Percentiles rank a stretch among this genome's conserved stretches.
These are phyloP conservation scores for Caenorhabditis sulstoni DNA, from an alignment of 2,888 invertebrate genomes.

Conservation along the genomic window DNA sequence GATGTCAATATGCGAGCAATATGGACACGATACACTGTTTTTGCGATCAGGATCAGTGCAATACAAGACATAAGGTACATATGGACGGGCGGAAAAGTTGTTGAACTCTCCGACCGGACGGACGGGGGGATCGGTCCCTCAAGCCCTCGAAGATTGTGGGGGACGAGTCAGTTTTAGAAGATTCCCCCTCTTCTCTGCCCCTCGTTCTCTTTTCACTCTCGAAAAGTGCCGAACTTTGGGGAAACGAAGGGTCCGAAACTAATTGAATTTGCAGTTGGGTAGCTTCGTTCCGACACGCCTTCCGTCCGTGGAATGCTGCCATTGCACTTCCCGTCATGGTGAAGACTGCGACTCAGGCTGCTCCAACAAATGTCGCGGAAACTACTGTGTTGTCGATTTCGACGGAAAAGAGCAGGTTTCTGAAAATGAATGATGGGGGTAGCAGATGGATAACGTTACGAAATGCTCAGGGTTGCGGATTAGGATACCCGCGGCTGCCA, in stretches of 20 bases:
- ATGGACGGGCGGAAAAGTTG: neutral
- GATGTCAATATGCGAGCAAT: conserved; percentile 79
- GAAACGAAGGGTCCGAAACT: conserved; percentile 21
- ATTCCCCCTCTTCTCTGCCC: too few species aligned
- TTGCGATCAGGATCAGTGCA: conserved; percentile 76
- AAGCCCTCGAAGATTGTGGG: too few species aligned
- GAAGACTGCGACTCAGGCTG: conserved; percentile 75
- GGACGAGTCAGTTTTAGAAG: too few species aligned
- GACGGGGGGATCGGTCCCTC: too few species aligned
- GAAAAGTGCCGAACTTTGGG: conserved; percentile 30
- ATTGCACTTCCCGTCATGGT: conserved; percentile 76
- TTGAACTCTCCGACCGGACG: too few species aligned
- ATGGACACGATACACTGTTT: conserved; percentile 79
- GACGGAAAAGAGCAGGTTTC: conserved; percentile 77
- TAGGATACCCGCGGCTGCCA: conserved; percentile 77
- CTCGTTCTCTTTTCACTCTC: neutral
- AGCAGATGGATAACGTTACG: conserved; percentile 2
- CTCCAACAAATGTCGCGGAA: conserved; percentile 74
- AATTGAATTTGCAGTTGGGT: conserved; percentile 70
- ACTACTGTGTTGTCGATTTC: conserved; percentile 80
- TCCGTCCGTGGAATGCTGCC: conserved; percentile 79
- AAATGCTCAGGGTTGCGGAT: conserved; percentile 74
- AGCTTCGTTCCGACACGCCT: conserved; percentile 74
- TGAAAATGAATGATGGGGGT: neutral
- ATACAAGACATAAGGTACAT: conserved; percentile 71